Evolutionary conservation across 2,797 vertebrate genomes (phyloP).

Genomic region (Ammospiza maritima): DNA sequence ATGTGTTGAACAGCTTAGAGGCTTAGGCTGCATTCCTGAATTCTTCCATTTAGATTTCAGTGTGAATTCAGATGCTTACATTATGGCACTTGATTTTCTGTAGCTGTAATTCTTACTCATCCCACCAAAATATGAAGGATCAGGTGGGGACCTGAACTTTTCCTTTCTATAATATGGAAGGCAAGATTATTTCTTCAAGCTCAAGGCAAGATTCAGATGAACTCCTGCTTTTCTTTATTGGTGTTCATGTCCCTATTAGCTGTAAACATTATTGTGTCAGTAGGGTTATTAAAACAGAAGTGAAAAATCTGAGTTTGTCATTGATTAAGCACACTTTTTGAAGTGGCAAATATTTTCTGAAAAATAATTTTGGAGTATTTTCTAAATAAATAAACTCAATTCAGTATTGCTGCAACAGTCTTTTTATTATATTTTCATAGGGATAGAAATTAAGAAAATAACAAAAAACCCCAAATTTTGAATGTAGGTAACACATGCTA

Average conservation of each 20-base stretch:
- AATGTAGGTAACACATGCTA: neutral
- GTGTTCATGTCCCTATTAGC: accelerated
- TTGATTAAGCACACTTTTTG: neutral
- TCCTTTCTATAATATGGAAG: neutral
- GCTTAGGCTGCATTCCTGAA: neutral
- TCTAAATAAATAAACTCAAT: neutral
- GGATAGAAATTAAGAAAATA: neutral
- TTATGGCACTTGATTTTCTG: neutral
- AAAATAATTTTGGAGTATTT: neutral
- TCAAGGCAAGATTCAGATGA: neutral
- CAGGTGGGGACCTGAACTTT: neutral
- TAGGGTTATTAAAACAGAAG: neutral
- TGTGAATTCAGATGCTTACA: neutral
- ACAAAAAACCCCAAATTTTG: neutral
- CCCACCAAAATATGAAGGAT: neutral
- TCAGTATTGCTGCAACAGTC: neutral
- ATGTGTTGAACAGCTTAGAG: neutral
- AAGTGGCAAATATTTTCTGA: neutral
- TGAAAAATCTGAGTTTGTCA: neutral
- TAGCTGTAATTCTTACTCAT: neutral
- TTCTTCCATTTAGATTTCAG: neutral
- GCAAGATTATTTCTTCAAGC: neutral
- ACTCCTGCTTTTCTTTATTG: neutral
- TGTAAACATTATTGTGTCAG: neutral
- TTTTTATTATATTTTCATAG: neutral